Percentiles rank a stretch among this genome's conserved stretches.
Evolutionary conservation across 2,888 invertebrate species (phyloP).

Genomic region (Pollenia griseotomentosa): DNA sequence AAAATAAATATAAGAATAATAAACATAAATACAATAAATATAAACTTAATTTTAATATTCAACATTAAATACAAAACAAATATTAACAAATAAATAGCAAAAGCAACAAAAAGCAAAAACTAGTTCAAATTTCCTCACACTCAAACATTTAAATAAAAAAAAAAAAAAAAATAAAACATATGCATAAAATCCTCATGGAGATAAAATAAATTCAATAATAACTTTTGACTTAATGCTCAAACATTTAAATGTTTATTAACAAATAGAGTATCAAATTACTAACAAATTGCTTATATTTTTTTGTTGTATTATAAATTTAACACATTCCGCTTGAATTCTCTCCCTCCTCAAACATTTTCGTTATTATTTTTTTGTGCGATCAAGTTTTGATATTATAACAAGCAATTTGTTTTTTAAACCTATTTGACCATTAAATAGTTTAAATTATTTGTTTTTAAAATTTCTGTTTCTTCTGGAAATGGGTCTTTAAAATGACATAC

Average conservation of each 20-base stretch:
- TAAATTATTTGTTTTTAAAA: not conserved
- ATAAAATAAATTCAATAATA: not conserved
- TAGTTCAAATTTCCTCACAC: too few species aligned
- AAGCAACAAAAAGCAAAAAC: too few species aligned
- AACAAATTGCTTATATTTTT: conserved; percentile 10
- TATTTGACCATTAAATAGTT: not conserved
- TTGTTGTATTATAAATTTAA: not conserved
- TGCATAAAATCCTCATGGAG: too few species aligned
- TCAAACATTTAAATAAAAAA: too few species aligned
- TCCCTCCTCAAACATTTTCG: not conserved
- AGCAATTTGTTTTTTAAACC: not conserved
- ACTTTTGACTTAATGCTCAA: conserved; percentile 24
- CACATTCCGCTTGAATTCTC: not conserved
- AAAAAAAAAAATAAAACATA: too few species aligned
- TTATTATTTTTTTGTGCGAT: not conserved
- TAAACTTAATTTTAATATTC: too few species aligned
- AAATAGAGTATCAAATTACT: conserved; percentile 4
- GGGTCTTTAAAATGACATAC: too few species aligned
- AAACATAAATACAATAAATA: too few species aligned
- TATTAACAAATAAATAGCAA: too few species aligned
- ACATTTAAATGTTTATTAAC: conserved; percentile 31
- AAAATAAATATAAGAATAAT: too few species aligned
- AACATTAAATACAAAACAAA: too few species aligned
- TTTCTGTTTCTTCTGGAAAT: not conserved
- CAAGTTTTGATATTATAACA: not conserved